Percentiles rank a stretch among this genome's conserved stretches.
Evolutionary conservation across 2,888 invertebrate genomes (phyloP).

Genomic region (Brenthis ino): DNA sequence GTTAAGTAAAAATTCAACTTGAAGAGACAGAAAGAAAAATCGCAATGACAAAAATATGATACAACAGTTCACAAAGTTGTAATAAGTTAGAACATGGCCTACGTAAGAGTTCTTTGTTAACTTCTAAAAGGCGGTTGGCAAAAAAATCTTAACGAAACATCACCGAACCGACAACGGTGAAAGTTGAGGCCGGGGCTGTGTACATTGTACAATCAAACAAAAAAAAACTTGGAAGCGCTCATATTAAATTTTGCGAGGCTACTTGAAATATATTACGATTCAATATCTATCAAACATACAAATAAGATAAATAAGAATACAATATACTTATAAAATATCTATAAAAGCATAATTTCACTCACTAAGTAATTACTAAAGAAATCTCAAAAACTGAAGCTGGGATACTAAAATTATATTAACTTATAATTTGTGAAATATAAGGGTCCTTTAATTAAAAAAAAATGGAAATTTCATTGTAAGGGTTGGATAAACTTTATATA

Average conservation of each 20-base stretch:
- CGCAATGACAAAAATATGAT: constrained; percentile 40
- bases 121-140: constrained; percentile 35
- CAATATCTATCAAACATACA: background rate
- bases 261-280: constrained; percentile 7
- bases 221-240: constrained; percentile 32
- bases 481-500: too few species aligned
- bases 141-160: constrained; percentile 37
- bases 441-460: too few species aligned
- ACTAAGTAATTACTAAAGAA: too few species aligned
- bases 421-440: too few species aligned
- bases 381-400: too few species aligned
- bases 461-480: too few species aligned
- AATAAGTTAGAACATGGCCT: constrained; percentile 40
- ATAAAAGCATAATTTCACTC: background rate
- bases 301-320: background rate
- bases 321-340: background rate
- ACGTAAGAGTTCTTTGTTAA: constrained; percentile 39
- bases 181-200: constrained; percentile 30
- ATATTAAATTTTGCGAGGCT: constrained; percentile 28
- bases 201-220: constrained; percentile 31
- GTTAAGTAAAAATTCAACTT: constrained; percentile 24
- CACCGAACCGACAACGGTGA: constrained; percentile 25
- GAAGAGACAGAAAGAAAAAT: constrained; percentile 25
- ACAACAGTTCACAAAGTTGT: constrained; percentile 38
- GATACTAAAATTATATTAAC: too few species aligned